Evolutionary conservation across 2,888 invertebrate species (phyloP), one percentile per base, ranked within the genome.

Genomic region (Tetanocera ferruginea): DNA sequence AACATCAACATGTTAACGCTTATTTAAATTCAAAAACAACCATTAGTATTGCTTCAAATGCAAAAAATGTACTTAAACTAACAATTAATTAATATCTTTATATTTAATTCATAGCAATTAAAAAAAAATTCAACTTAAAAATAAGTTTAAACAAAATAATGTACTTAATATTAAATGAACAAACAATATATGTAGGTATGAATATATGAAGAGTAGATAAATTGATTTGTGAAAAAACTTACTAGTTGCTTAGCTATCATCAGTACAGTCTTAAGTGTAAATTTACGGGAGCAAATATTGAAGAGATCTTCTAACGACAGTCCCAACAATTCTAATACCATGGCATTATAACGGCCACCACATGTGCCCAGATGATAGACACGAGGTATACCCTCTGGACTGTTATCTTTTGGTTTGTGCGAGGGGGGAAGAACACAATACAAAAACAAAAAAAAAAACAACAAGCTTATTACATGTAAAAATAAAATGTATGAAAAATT

Each of bases 341-440:
- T 93, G 87, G 99, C 99, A 93, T 99, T 99, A 94, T 98, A 99
- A 93, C 98, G 98, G 89, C 98, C 98, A 89, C 88, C 89, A 92
- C 99, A 99, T 85, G 99, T 98, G 84, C 99, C 99, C 92, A 99
- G 99, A 92, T 99, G 99, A 93, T 97, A 98, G 87, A 99, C 98
- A 92, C 98, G 98, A 84, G 99, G 99, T 90, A 99, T 94, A 88
- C 99, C 99, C 91, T 98, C 98, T 94, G 93, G 88, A 83, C 87
- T 87, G 85, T 86, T 87, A 86, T 88, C 88, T 87, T 84, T 85
- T 83, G 37, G 9, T 28, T 62, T 76, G 69, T 43, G 52, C 64
- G 66, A 34, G 60, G 69, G 67, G 67, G 55, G 6, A 64, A 69
- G 25, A 70, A 76, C 25, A 76, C 76, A 64, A 76, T 70, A 70